These are phyloP conservation scores for Ficedula albicollis DNA, from an alignment of 2,797 vertebrate species.

Conservation along the genomic window DNA sequence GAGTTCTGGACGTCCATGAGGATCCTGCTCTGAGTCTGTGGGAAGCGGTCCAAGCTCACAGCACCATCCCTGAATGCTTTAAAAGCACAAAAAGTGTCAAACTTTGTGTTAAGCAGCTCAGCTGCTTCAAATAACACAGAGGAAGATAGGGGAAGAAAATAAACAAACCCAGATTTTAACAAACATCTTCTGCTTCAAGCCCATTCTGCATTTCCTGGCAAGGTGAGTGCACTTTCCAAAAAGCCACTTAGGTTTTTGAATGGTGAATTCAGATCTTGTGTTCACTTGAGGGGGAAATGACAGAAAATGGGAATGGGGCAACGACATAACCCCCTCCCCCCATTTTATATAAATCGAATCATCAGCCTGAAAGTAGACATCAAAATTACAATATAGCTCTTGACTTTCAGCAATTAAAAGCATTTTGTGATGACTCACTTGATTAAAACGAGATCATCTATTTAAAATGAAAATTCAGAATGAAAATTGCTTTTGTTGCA, in stretches of 20 bases:
- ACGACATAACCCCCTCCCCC: not conserved
- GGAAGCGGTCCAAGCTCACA: constrained; percentile 16
- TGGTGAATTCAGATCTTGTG: not conserved
- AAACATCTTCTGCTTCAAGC: constrained; percentile 14
- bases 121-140: constrained; percentile 48
- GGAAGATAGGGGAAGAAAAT: constrained; percentile 34
- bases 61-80: constrained; percentile 39
- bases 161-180: constrained; percentile 61
- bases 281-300: not conserved
- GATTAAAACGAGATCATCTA: constrained; percentile 78
- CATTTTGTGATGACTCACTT: constrained; percentile 73
- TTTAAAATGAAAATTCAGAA: constrained; percentile 76
- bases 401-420: constrained; percentile 77
- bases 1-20: not conserved
- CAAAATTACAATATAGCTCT: constrained; percentile 70
- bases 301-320: not conserved
- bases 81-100: constrained; percentile 56
- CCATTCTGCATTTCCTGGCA: not conserved
- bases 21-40: not conserved
- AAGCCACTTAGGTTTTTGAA: not conserved
- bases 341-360: constrained; percentile 45
- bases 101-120: constrained; percentile 3
- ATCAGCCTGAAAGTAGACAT: constrained; percentile 43
- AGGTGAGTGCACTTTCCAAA: constrained; percentile 41
- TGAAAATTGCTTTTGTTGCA: constrained; percentile 79